Evolutionary conservation across 2,797 vertebrate species (phyloP), one percentile per base, ranked within the genome.

Genomic region (Falco biarmicus): DNA sequence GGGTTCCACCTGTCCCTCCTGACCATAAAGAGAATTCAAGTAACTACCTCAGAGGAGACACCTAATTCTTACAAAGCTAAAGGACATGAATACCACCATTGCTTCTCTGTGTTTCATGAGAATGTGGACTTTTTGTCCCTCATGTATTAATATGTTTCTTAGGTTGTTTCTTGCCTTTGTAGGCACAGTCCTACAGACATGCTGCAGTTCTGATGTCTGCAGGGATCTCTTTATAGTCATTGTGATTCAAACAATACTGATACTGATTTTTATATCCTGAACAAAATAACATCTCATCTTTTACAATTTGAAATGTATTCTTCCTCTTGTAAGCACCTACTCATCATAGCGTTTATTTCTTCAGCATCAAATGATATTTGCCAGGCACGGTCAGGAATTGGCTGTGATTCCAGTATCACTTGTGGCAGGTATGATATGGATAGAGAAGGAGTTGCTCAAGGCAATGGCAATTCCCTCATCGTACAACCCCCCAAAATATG

Each of bases 241-340:
- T 68, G 31, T 68, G 29, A 60, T 29, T 70, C 34, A 85, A 77
- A 87, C 14, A 89, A 57, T 80, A 74, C 19, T 15, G 37, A 64
- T 85, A 89, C 19, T 85, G 64, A 91, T 93, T 95, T 95, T 85
- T 91, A 45, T 68, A 91, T 70, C 18, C 56, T 29, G 43, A 76
- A 79, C 26, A 48, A 90, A 92, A 89, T 76, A 92, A 59, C 15
- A 31, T 20, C 56, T 86, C 48, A 75, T 77, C 25, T 83, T 80
- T 92, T 83, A 77, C 48, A 83, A 77, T 80, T 74, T 87, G 48
- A 81, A 95, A 70, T 25, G 43, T 87, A 3, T 82, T 73, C 31
- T 80, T 89, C 51, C 15, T 70, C 14, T 31, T 89, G 59, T 89
- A 93, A 89, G 19, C 20, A 53, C n/a, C 39, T 88, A 50, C 43